Evolutionary conservation across 2,113 vertebrate genomes (phyloP).

Genomic region (Willisornis vidua): DNA sequence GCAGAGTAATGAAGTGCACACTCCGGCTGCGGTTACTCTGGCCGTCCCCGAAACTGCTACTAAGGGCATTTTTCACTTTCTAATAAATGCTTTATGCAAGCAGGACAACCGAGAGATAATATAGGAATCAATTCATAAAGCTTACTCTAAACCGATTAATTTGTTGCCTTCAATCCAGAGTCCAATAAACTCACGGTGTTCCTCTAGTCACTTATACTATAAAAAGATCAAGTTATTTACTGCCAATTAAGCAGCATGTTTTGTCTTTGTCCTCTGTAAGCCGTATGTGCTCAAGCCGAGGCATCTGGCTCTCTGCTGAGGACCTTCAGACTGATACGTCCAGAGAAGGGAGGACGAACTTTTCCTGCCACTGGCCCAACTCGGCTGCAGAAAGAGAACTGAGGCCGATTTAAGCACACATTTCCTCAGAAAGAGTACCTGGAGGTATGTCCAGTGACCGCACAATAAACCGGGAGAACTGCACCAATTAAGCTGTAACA

Average conservation of each 20-base stretch:
- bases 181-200: slow-evolving; percentile 77
- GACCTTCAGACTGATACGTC: slow-evolving; percentile 67
- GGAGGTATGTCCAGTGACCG: slow-evolving; percentile 81
- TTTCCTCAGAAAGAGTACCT: slow-evolving; percentile 79
- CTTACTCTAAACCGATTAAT: slow-evolving; percentile 82
- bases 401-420: slow-evolving; percentile 70
- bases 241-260: slow-evolving; percentile 82
- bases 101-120: slow-evolving; percentile 68
- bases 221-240: slow-evolving; percentile 86
- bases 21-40: slow-evolving; percentile 6
- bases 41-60: slow-evolving; percentile 49
- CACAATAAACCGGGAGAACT: slow-evolving; percentile 85
- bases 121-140: slow-evolving; percentile 83
- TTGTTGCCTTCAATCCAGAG: slow-evolving; percentile 76
- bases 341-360: slow-evolving; percentile 62
- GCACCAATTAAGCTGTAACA: slow-evolving; percentile 88
- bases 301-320: slow-evolving; percentile 71
- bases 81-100: slow-evolving; percentile 68
- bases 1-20: slow-evolving; percentile 42
- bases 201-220: slow-evolving; percentile 79
- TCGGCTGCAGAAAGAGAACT: slow-evolving; percentile 54
- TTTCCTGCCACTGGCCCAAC: slow-evolving; percentile 73
- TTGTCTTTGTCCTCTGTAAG: slow-evolving; percentile 80
- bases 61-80: slow-evolving; percentile 59
- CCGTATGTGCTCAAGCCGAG: slow-evolving; percentile 68